Percentiles rank a stretch among this genome's conserved stretches.
phyloP scores from a whole-genome alignment of 2,113 vertebrate species.

The Dromaius novaehollandiae region DNA sequence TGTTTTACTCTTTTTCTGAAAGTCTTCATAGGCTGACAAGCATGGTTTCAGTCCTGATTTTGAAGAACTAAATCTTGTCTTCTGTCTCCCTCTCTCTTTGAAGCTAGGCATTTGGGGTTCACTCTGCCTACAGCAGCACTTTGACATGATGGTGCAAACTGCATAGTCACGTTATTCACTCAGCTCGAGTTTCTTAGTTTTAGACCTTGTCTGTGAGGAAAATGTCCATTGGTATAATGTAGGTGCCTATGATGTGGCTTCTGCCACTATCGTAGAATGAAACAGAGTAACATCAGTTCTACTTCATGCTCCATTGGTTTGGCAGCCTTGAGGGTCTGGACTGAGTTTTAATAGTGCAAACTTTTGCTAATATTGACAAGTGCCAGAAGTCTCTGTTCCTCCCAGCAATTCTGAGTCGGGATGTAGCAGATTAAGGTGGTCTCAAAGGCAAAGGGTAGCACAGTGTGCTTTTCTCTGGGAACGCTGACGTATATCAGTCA shows the following conservation, averaged over 20 bases:
- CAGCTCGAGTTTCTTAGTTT: background rate
- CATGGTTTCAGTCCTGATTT: background rate
- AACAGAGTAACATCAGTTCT: background rate
- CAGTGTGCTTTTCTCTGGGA: background rate
- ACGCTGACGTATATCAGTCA: fast-evolving
- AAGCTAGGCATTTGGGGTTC: background rate
- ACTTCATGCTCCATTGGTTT: background rate
- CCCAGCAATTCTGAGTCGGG: background rate
- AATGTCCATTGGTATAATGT: fast-evolving
- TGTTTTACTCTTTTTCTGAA: background rate
- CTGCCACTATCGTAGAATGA: background rate
- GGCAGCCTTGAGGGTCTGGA: background rate
- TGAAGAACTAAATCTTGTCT: background rate
- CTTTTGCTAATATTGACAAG: background rate
- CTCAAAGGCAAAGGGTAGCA: background rate
- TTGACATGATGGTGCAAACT: background rate
- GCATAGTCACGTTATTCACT: background rate
- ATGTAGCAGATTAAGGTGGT: background rate
- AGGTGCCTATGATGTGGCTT: background rate
- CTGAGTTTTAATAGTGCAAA: background rate
- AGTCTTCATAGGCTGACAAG: background rate
- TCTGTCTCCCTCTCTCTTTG: background rate
- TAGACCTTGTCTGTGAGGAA: background rate
- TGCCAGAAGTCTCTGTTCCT: background rate
- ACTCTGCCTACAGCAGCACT: background rate